Percentiles rank a stretch among this genome's conserved stretches.
Conservation (phyloP, 1,140 invertebrate genomes). For the Spodoptera frugiperda region DNA sequence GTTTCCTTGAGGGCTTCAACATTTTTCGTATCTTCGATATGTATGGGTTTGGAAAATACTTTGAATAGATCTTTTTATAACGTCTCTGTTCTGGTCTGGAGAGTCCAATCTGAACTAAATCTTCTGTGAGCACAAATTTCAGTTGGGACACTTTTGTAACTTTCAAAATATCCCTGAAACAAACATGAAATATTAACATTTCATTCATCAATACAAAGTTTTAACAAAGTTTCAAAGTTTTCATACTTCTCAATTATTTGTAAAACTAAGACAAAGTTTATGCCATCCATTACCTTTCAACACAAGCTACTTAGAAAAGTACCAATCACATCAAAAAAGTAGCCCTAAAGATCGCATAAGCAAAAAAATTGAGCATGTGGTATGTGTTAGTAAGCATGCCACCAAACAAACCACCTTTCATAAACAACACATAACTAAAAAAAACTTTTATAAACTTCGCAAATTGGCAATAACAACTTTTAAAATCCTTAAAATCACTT, state of each 20-base stretch:
- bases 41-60: constrained; percentile 97
- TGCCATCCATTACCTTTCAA: not conserved
- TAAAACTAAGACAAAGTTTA: not conserved
- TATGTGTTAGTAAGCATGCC: not conserved
- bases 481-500: no score
- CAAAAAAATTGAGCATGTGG: not conserved
- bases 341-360: not conserved
- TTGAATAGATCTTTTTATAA: constrained; percentile 96
- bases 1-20: constrained; percentile 88
- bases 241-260: no score
- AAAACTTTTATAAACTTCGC: not conserved
- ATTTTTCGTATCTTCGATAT: constrained; percentile 95
- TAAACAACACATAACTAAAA: not conserved
- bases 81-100: constrained; percentile 97
- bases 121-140: constrained; percentile 98
- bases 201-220: not conserved
- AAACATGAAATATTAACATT: constrained; percentile 33
- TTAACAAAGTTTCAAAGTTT: no score
- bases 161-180: constrained; percentile 90
- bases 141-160: constrained; percentile 96
- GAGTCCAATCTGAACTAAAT: constrained; percentile 96
- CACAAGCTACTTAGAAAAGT: not conserved
- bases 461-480: not conserved
- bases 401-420: not conserved
- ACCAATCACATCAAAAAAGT: no score